Conservation (phyloP, 2,113 vertebrate genomes). For the Columbina picui region DNA sequence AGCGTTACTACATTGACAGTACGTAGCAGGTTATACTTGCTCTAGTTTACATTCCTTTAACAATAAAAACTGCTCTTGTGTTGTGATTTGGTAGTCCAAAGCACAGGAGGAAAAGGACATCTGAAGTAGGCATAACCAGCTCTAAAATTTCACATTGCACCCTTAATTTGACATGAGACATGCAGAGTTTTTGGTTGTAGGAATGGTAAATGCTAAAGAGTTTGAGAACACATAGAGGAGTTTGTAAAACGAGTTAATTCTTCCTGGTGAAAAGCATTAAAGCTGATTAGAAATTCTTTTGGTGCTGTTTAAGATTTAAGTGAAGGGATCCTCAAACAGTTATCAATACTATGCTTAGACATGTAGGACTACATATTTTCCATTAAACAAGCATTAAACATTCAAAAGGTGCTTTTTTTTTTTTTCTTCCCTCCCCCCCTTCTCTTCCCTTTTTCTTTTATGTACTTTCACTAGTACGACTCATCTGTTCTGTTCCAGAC, state of each 20-base stretch:
- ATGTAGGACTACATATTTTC: background rate
- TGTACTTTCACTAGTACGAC: background rate
- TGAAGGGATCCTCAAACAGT: background rate
- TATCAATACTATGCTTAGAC: background rate
- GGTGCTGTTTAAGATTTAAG: background rate
- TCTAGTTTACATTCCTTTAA: background rate
- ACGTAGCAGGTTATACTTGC: background rate
- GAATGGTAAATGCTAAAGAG: background rate
- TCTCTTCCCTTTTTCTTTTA: background rate
- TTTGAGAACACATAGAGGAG: background rate
- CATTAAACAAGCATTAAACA: background rate
- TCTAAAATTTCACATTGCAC: background rate
- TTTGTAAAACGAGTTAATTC: background rate
- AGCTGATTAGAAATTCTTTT: background rate
- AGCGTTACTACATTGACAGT: background rate
- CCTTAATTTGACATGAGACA: background rate
- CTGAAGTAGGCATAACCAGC: background rate
- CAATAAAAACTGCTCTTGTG: background rate
- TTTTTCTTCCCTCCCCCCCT: rapidly evolving
- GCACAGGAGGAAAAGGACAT: background rate
- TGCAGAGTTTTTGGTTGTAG: background rate
- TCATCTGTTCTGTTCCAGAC: conserved; percentile 51
- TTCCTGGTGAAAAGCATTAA: background rate
- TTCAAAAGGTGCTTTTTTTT: background rate
- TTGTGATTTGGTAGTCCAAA: background rate